Percentiles rank a stretch among this genome's conserved stretches.
phyloP scores from a whole-genome alignment of 2,113 vertebrate species.

The Ellobius talpinus region DNA sequence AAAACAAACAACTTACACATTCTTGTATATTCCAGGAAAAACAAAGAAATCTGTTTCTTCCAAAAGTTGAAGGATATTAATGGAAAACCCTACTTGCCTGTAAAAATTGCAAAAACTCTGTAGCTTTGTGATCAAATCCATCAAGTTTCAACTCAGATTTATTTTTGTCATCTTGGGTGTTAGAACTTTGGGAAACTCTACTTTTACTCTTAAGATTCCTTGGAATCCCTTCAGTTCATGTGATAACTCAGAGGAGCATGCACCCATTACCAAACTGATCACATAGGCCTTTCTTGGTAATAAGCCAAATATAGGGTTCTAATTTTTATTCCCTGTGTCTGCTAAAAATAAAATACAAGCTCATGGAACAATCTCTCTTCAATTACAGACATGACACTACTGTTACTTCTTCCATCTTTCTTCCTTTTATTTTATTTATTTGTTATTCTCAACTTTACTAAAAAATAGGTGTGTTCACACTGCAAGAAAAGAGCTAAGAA shows the following conservation, averaged over 20 bases:
- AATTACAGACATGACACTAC: neutral
- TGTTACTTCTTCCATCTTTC: neutral
- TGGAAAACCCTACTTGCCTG: neutral
- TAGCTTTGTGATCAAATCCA: neutral
- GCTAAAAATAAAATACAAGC: neutral
- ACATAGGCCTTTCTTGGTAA: neutral
- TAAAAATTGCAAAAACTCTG: neutral
- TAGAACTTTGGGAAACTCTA: neutral
- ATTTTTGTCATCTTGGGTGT: neutral
- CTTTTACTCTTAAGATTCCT: neutral
- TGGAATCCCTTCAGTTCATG: neutral
- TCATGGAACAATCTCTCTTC: neutral
- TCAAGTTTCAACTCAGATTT: neutral
- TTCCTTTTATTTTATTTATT: neutral
- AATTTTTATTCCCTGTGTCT: conserved; percentile 20
- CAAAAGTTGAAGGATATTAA: neutral
- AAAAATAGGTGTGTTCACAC: neutral
- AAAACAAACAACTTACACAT: neutral
- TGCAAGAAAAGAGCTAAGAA: neutral
- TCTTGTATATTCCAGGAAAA: neutral
- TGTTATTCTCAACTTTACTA: neutral
- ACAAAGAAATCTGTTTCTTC: neutral
- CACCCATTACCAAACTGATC: too few relatives aligned
- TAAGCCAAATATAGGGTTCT: neutral
- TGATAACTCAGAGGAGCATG: neutral